Evolutionary conservation across 2,888 invertebrate genomes (phyloP), one percentile per base, ranked within the genome.

Genomic region (Sabatieria punctata): DNA sequence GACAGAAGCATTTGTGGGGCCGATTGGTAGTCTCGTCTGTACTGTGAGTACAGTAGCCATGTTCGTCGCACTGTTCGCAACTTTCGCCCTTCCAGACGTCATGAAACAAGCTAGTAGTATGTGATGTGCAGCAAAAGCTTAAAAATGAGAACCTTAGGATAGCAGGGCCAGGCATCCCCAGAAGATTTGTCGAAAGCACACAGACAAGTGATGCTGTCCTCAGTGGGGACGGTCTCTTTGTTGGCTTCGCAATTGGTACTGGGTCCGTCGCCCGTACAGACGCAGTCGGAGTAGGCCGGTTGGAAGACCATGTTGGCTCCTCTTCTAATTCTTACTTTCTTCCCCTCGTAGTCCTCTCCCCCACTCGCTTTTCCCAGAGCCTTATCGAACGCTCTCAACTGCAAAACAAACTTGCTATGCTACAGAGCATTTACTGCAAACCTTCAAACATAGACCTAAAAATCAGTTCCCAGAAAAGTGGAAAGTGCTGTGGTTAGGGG

Each of bases 151-250:
- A n/a, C n/a, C n/a, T n/a, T n/a, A n/a, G n/a, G n/a, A 19, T 58
- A 60, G 47, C 62, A 62, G 2, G 62, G 62, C 61, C 61, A 62
- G 2, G 60, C 55, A 23, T 55, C 57, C 23, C 55, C 52, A 44
- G 59, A 58, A 21, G 54, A 55, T 36, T 58, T 52, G 44, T 61
- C 61, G 47, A 55, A 61, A 49, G 59, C 61, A 50, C 62, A 62
- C 24, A 61, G 49, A 23, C 60, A 57, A 13, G 54, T 52, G 45
- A 13, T n/a, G n/a, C 13, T n/a, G 33, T 11, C n/a, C 33, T n/a
- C 33, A 13, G 33, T 33, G 33, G 33, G 33, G n/a, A n/a, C n/a
- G n/a, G n/a, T 24, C 26, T 23, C 41, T n/a, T 41, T 41, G 25
- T 25, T 6, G n/a, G 41, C 25, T 41, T 41, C 41, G 26, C 41